phyloP scores from a whole-genome alignment of 1,140 invertebrate genomes.

The Apis laboriosa region DNA sequence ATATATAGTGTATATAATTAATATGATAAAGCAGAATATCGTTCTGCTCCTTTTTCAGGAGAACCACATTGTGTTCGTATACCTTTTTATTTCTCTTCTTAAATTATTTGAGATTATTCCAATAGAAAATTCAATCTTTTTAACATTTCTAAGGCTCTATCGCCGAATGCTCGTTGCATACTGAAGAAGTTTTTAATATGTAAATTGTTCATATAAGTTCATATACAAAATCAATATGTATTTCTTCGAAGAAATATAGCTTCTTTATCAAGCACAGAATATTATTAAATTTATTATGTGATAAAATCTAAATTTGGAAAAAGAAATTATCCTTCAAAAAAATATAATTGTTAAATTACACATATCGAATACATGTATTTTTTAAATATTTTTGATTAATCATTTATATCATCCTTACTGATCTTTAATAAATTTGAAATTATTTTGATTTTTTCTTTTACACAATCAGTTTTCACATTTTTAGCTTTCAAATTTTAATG shows the following conservation, averaged over 20 bases:
- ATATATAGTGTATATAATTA: neutral
- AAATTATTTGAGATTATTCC: neutral
- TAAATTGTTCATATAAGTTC: neutral
- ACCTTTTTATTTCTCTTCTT: neutral
- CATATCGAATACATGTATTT: neutral
- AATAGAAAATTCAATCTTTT: neutral
- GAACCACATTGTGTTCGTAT: slow-evolving; percentile 11
- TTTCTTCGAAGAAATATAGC: neutral
- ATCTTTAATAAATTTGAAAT: no score
- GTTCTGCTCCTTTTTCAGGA: neutral
- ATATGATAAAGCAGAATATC: neutral
- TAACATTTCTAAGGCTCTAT: no score
- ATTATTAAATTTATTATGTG: neutral
- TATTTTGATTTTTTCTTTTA: no score
- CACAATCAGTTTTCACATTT: neutral
- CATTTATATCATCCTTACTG: no score
- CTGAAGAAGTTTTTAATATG: neutral
- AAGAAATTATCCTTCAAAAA: neutral
- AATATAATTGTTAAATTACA: neutral
- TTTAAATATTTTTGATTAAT: neutral
- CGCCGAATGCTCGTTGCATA: neutral
- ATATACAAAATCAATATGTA: neutral
- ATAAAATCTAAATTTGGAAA: neutral
- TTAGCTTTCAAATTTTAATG: neutral
- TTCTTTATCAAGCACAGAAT: neutral